Evolutionary conservation across 2,797 vertebrate species (phyloP).

Genomic region (Halcyon leucocephala): DNA sequence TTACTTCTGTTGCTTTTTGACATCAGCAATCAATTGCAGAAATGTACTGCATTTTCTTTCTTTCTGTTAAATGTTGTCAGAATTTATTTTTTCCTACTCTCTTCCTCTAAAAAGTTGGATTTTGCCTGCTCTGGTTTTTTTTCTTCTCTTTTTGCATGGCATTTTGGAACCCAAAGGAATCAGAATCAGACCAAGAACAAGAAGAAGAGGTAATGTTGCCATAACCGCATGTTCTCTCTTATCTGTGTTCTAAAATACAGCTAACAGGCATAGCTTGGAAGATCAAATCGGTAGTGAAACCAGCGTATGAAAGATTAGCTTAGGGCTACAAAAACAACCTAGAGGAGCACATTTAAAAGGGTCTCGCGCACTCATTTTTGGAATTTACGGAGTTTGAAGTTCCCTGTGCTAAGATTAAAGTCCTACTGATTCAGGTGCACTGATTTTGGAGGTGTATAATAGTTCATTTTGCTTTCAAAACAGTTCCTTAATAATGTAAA

Average conservation of each 20-base stretch:
- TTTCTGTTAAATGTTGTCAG: slow-evolving; percentile 30
- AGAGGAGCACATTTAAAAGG: background rate
- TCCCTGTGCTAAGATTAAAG: background rate
- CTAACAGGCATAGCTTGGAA: background rate
- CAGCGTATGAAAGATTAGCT: accelerated
- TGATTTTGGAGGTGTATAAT: background rate
- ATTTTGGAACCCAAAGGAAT: slow-evolving; percentile 91
- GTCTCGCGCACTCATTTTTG: background rate
- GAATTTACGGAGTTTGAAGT: background rate
- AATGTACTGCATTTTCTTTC: background rate
- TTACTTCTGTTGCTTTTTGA: background rate
- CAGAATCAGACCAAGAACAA: slow-evolving; percentile 96
- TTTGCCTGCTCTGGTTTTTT: slow-evolving; percentile 77
- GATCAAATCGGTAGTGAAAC: background rate
- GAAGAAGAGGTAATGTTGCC: slow-evolving; percentile 94
- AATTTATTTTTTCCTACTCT: slow-evolving; percentile 61
- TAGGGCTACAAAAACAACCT: background rate
- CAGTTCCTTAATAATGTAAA: background rate
- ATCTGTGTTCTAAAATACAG: background rate
- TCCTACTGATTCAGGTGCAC: background rate
- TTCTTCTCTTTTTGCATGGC: slow-evolving; percentile 75
- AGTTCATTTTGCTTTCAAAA: background rate
- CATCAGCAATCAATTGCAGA: background rate
- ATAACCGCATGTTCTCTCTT: slow-evolving; percentile 7
- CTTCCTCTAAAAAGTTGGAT: slow-evolving; percentile 64